phyloP scores from a whole-genome alignment of 2,113 vertebrate genomes.

The Gymnogyps californianus region DNA sequence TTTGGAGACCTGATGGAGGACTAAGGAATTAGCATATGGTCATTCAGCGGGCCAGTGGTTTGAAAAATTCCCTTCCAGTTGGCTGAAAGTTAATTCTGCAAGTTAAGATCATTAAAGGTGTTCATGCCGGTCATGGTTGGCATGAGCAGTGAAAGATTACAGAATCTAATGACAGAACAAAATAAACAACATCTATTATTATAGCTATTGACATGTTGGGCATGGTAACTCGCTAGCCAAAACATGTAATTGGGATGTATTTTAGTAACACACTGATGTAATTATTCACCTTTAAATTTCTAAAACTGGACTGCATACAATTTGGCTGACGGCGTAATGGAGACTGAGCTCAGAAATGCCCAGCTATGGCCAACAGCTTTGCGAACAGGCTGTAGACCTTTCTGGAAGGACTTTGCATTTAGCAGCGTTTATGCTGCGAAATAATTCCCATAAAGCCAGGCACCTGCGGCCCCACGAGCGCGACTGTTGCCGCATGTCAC shows the following conservation, averaged over 20 bases:
- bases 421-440: background rate
- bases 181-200: background rate
- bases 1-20: background rate
- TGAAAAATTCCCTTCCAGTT: background rate
- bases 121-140: background rate
- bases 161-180: background rate
- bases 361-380: background rate
- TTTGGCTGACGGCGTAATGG: background rate
- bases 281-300: background rate
- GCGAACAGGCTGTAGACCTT: background rate
- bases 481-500: accelerated
- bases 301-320: background rate
- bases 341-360: background rate
- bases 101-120: background rate
- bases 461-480: accelerated
- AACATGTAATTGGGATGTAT: background rate
- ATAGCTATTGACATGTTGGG: background rate
- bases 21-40: background rate
- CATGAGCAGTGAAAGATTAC: background rate
- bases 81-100: background rate
- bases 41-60: background rate
- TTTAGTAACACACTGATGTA: background rate
- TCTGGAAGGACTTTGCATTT: background rate
- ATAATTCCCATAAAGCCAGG: accelerated
- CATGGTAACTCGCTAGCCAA: background rate